Percentiles rank a stretch among this genome's conserved stretches.
Evolutionary conservation across 2,888 invertebrate genomes (phyloP).

Genomic region (Lasioglossum vierecki): DNA sequence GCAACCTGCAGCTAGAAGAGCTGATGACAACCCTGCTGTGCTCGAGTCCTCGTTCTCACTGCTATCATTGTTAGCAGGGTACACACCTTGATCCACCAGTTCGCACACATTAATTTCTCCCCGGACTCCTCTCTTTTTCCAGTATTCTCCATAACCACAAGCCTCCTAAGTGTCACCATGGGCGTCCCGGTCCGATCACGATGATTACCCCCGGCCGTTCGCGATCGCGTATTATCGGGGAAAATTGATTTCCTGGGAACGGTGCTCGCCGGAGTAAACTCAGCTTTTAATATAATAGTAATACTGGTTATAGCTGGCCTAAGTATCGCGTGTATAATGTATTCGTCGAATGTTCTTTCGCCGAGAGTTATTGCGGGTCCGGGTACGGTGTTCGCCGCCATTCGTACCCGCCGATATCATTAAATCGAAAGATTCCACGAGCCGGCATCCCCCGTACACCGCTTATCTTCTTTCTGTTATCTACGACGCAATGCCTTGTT

Average conservation of each 20-base stretch:
- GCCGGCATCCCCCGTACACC: conserved; percentile 29
- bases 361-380: conserved; percentile 24
- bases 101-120: background rate
- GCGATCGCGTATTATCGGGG: conserved; percentile 17
- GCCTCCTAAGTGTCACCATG: conserved; percentile 31
- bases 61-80: background rate
- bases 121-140: background rate
- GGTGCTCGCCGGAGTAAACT: conserved; percentile 26
- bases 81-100: background rate
- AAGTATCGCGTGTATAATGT: conserved; percentile 31
- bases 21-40: too few relatives aligned
- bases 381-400: conserved; percentile 4
- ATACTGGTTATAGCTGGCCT: conserved; percentile 33
- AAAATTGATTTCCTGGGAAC: conserved; percentile 43
- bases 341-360: conserved; percentile 45
- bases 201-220: background rate
- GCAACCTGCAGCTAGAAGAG: too few relatives aligned
- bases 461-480: conserved; percentile 62
- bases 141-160: background rate
- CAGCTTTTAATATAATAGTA: conserved; percentile 47
- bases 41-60: background rate
- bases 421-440: conserved; percentile 49
- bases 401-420: conserved; percentile 48
- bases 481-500: conserved; percentile 66
- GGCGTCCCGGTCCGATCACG: conserved; percentile 18